Evolutionary conservation across 2,797 vertebrate species (phyloP).

Genomic region (Semaprochilodus insignis): DNA sequence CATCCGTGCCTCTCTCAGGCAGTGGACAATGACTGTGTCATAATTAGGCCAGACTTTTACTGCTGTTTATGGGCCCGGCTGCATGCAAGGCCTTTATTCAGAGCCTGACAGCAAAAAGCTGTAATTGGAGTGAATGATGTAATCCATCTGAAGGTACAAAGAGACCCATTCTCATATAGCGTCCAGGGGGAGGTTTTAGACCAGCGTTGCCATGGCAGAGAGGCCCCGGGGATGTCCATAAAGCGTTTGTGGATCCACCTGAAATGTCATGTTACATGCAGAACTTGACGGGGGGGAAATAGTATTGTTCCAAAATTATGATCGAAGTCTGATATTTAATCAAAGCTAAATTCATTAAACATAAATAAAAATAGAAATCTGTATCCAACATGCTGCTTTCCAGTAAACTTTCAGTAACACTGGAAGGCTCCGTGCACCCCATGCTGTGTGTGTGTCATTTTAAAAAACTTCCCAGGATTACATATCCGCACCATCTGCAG

Average conservation of each 20-base stretch:
- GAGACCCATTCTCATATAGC: constrained; percentile 27
- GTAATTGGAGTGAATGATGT: constrained; percentile 53
- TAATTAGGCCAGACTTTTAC: constrained; percentile 25
- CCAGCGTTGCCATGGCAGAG: constrained; percentile 49
- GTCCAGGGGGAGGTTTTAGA: constrained; percentile 13
- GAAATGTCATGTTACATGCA: not conserved
- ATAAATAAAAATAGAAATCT: too few species aligned
- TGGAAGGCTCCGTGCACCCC: too few species aligned
- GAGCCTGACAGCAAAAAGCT: constrained; percentile 29
- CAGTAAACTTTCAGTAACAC: too few species aligned
- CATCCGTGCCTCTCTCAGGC: not conserved
- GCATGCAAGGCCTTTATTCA: constrained; percentile 19
- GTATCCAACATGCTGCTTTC: too few species aligned
- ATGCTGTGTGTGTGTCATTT: too few species aligned
- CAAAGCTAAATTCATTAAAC: too few species aligned
- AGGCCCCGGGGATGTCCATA: not conserved
- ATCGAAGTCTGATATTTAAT: not conserved
- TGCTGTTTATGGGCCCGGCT: constrained; percentile 26
- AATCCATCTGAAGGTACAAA: constrained; percentile 47
- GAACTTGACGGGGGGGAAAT: not conserved
- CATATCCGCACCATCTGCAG: too few species aligned
- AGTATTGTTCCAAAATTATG: not conserved
- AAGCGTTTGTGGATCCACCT: not conserved
- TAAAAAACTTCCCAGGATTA: too few species aligned
- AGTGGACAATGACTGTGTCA: constrained; percentile 27